Conservation (phyloP, 2,797 vertebrate species). For the Siniperca obscura region DNA sequence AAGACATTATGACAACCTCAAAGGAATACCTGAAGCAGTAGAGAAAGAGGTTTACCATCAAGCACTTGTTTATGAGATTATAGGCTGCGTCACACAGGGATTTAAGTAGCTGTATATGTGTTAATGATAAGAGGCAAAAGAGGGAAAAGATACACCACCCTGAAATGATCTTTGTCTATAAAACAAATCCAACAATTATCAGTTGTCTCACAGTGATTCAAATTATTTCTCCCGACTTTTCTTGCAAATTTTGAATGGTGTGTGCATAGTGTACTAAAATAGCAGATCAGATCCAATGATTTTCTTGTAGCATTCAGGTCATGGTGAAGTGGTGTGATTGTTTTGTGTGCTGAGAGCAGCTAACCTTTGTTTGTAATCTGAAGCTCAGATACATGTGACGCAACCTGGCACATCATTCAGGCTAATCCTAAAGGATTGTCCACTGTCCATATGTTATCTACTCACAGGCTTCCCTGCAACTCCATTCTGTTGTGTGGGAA, state of each 20-base stretch:
- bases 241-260: not conserved
- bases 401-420: conserved; percentile 73
- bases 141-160: conserved; percentile 2
- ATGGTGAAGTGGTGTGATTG: conserved; percentile 10
- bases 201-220: not conserved
- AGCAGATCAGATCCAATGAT: not conserved
- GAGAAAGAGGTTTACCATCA: conserved; percentile 48
- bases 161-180: conserved; percentile 5
- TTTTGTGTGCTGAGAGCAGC: conserved; percentile 57
- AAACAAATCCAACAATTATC: conserved; percentile 7
- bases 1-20: not conserved
- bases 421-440: conserved; percentile 87
- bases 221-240: not conserved
- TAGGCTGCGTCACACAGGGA: conserved; percentile 53
- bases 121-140: conserved; percentile 16
- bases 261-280: not conserved
- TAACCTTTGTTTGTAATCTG: conserved; percentile 81
- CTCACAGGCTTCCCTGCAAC: conserved; percentile 55
- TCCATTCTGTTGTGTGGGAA: conserved; percentile 15
- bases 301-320: not conserved
- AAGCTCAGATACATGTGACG: conserved; percentile 75
- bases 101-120: conserved; percentile 51
- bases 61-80: conserved; percentile 72
- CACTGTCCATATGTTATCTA: conserved; percentile 82
- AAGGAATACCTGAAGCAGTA: conserved; percentile 7